Evolutionary conservation across 2,113 vertebrate genomes (phyloP).

Genomic region (Eclectus roratus): DNA sequence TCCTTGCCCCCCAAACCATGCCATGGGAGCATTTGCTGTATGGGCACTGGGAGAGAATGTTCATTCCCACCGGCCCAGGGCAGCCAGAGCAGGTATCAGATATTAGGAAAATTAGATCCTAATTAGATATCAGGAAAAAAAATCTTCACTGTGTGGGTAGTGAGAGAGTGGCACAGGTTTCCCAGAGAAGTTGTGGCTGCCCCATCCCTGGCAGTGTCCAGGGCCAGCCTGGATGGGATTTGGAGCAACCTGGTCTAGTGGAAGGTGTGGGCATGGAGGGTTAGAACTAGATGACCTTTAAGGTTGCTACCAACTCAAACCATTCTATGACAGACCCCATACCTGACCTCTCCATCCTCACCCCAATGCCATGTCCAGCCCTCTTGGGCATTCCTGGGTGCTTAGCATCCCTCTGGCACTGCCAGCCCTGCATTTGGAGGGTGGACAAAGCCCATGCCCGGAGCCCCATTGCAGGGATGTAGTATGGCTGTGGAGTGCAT

Average conservation of each 20-base stretch:
- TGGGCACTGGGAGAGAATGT: too few species aligned
- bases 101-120: not conserved
- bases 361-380: rapidly evolving
- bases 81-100: not conserved
- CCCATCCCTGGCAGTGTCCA: not conserved
- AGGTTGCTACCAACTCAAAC: not conserved
- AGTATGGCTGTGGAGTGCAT: not conserved
- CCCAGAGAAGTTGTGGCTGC: not conserved
- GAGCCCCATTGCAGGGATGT: rapidly evolving
- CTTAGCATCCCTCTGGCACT: not conserved
- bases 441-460: not conserved
- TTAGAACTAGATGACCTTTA: not conserved
- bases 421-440: not conserved
- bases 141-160: not conserved
- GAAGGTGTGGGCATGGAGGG: not conserved
- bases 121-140: not conserved
- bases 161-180: not conserved
- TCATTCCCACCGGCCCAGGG: not conserved
- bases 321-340: not conserved
- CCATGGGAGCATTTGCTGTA: not conserved
- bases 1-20: not conserved
- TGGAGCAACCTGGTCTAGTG: not conserved
- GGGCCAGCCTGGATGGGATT: not conserved
- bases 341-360: not conserved
- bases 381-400: not conserved